Percentiles rank a stretch among this genome's conserved stretches.
Conservation (phyloP, 2,888 invertebrate genomes). For the Apodemia zela region DNA sequence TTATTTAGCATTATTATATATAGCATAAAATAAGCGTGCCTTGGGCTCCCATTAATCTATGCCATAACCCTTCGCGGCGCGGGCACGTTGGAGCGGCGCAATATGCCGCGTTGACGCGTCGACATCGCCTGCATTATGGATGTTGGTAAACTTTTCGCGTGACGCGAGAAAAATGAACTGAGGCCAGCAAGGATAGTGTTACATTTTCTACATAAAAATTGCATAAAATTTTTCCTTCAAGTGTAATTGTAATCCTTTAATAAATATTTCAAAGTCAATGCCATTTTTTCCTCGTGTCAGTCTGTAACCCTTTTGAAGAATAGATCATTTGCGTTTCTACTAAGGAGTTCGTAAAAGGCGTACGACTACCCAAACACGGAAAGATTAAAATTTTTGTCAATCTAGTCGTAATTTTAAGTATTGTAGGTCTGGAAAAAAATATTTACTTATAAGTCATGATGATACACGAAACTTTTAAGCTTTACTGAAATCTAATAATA, state of each 20-base stretch:
- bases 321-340: too few species aligned
- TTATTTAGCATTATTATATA: slow-evolving; percentile 5
- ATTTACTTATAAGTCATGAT: too few species aligned
- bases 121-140: slow-evolving; percentile 76
- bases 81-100: slow-evolving; percentile 39
- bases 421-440: too few species aligned
- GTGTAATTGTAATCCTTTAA: not conserved
- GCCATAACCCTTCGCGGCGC: slow-evolving; percentile 50
- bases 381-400: too few species aligned
- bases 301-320: too few species aligned
- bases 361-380: too few species aligned
- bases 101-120: slow-evolving; percentile 76
- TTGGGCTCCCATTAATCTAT: slow-evolving; percentile 32
- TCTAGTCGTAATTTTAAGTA: too few species aligned
- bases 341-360: too few species aligned
- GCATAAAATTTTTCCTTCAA: slow-evolving; percentile 6
- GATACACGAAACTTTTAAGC: too few species aligned
- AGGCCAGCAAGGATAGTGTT: slow-evolving; percentile 58
- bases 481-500: too few species aligned
- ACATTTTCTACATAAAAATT: slow-evolving; percentile 48
- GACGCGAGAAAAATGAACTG: slow-evolving; percentile 79
- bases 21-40: not conserved
- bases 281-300: too few species aligned
- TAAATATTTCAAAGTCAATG: too few species aligned
- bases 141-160: slow-evolving; percentile 65